Evolutionary conservation across 1,140 invertebrate species (phyloP).

Genomic region (Polypedilum pembai): DNA sequence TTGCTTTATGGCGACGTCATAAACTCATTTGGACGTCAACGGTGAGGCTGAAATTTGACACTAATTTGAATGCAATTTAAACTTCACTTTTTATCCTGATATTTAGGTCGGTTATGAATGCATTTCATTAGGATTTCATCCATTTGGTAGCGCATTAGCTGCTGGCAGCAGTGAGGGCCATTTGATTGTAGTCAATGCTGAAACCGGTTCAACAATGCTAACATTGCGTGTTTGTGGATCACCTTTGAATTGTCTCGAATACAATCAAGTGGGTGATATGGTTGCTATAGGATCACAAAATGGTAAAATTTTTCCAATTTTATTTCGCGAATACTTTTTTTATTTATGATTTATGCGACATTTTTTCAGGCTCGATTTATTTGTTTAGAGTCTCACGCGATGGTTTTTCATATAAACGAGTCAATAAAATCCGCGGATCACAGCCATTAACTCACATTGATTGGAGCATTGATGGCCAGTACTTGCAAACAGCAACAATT

Average conservation of each 20-base stretch:
- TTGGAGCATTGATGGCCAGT: conserved; percentile 84
- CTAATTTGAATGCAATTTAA: not conserved
- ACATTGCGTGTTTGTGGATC: conserved; percentile 80
- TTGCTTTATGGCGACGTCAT: conserved; percentile 81
- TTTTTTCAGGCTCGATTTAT: conserved; percentile 61
- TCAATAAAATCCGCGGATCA: conserved; percentile 74
- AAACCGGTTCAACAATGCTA: conserved; percentile 70
- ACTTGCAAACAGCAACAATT: conserved; percentile 80
- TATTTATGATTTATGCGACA: conserved; percentile 1
- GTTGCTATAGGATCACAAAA: conserved; percentile 88
- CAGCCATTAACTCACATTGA: conserved; percentile 78
- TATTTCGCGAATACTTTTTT: not conserved
- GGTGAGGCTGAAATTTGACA: conserved; percentile 44
- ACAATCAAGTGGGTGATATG: conserved; percentile 81
- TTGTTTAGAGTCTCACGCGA: conserved; percentile 75
- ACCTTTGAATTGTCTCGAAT: conserved; percentile 71
- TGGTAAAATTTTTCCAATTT: conserved; percentile 17
- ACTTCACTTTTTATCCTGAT: conserved; percentile 25
- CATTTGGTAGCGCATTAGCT: conserved; percentile 74
- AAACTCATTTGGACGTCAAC: conserved; percentile 82
- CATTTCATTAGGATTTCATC: conserved; percentile 77
- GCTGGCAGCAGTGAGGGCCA: conserved; percentile 84
- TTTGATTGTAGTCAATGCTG: conserved; percentile 73
- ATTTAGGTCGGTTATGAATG: conserved; percentile 67
- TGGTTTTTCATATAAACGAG: conserved; percentile 80